Evolutionary conservation across 1,140 invertebrate species (phyloP).

Genomic region (Bombyx mandarina): DNA sequence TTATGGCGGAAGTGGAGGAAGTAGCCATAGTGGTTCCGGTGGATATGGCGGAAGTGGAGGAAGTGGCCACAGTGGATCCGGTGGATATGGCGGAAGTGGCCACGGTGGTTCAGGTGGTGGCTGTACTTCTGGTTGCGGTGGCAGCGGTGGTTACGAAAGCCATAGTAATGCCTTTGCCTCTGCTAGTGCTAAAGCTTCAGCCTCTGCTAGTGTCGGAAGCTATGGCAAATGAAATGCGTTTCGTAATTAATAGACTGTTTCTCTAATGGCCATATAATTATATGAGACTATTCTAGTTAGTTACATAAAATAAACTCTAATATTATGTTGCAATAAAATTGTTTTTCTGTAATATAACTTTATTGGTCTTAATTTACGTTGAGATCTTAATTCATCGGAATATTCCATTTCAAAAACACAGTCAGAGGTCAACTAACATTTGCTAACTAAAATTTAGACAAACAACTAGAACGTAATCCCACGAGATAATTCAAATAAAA

Average conservation of each 20-base stretch:
- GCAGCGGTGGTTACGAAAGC: slow-evolving; percentile 24
- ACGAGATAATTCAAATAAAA: no score
- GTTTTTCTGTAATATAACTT: no score
- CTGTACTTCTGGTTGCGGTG: slow-evolving; percentile 12
- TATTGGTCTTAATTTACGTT: no score
- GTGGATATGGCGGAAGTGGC: slow-evolving; percentile 14
- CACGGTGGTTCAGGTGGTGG: slow-evolving; percentile 18
- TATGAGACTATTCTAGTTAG: neutral
- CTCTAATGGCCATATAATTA: neutral
- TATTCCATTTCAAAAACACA: no score
- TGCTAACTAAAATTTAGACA: no score
- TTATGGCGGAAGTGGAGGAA: slow-evolving; percentile 10
- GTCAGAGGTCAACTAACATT: no score
- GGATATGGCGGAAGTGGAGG: slow-evolving; percentile 15
- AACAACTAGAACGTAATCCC: no score
- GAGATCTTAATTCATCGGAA: no score
- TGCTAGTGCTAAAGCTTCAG: slow-evolving; percentile 35
- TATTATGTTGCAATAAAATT: neutral
- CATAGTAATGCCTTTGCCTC: slow-evolving; percentile 26
- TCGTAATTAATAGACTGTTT: neutral
- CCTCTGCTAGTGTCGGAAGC: slow-evolving; percentile 34
- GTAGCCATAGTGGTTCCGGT: slow-evolving; percentile 13
- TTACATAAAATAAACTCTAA: slow-evolving; percentile 1
- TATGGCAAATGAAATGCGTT: slow-evolving; percentile 20
- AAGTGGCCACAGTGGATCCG: slow-evolving; percentile 16